Evolutionary conservation across 2,888 invertebrate species (phyloP).

Genomic region (Torymus auratus): DNA sequence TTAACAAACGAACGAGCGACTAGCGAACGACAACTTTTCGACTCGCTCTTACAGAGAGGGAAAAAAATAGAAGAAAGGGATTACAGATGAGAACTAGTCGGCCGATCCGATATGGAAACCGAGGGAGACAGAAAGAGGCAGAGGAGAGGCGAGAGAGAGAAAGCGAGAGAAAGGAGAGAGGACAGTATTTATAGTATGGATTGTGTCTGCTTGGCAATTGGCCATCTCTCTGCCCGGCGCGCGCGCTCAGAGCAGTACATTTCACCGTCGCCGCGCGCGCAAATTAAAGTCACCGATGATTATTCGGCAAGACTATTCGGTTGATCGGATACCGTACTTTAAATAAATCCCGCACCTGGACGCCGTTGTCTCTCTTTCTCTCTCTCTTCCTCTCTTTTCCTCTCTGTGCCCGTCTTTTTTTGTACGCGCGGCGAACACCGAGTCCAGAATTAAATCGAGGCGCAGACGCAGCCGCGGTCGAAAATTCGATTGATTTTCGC

Average conservation of each 20-base stretch:
- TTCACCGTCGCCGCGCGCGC: background rate
- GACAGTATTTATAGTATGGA: conserved; percentile 74
- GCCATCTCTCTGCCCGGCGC: conserved; percentile 59
- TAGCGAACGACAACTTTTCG: too few relatives aligned
- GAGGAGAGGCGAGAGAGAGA: conserved; percentile 34
- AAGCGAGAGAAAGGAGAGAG: conserved; percentile 29
- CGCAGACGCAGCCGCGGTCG: too few relatives aligned
- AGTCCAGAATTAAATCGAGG: too few relatives aligned
- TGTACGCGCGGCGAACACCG: too few relatives aligned
- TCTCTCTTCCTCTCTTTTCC: too few relatives aligned
- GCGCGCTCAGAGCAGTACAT: conserved; percentile 15
- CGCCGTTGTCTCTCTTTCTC: too few relatives aligned
- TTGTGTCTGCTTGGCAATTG: conserved; percentile 74
- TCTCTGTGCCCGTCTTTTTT: too few relatives aligned
- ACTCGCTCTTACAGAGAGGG: too few relatives aligned
- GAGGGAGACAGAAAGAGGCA: conserved; percentile 58
- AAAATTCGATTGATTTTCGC: too few relatives aligned
- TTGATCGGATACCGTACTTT: conserved; percentile 38
- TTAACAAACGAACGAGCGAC: too few relatives aligned
- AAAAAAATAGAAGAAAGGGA: too few relatives aligned
- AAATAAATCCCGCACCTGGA: conserved; percentile 25
- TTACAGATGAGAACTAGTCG: too few relatives aligned
- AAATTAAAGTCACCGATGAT: conserved; percentile 36
- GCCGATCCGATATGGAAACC: conserved; percentile 57
- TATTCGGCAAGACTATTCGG: conserved; percentile 6